Base-by-base conservation (phyloP, 2,113 vertebrate genomes). In the Cisticola juncidis region DNA sequence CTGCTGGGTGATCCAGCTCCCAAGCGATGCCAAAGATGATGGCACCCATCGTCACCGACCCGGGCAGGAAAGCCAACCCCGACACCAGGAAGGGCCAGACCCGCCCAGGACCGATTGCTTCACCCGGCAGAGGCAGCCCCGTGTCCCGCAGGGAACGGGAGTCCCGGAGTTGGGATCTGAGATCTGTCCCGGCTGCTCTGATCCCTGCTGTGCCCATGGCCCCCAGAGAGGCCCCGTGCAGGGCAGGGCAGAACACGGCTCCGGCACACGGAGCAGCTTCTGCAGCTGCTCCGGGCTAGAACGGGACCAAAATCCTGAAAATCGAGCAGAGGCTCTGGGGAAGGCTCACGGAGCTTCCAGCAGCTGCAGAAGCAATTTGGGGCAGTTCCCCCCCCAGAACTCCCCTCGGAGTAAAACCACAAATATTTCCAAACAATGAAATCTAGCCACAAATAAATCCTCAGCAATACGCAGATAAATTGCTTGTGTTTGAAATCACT, bases 341-440 rank as follows among this genome's bases (percentile, higher is more conserved):
- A 81, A 64, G 45, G 76, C 84, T 87, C 91, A 11, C 18, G 2
- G 51, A 74, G 74, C 69, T 81, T 47, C 73, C 7, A 0, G 90
- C 96, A 92, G 95, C 93, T 92, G 94, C 79, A 87, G 70, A 79
- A 86, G 48, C 42, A 19, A 71, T 93, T 33, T 42, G 36, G 90
- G 81, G 56, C 48, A 17, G 57, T 7, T 38, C 1, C 1, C 12
- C 28, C 5, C 6, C 13, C 3, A 3, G 35, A 73, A 62, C 40
- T 40, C 31, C 69, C 76, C 44, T 68, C 4, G 0, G 83, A 88
- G 50, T 42, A 74, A 81, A 94, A 66, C 44, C 80, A 84, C 69
- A 94, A 91, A 20, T 68, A 86, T 56, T 88, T 51, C 60, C 56
- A 48, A 86, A 74, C 16, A 2, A 20, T 65, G 70, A 72, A 53